Percentiles rank a stretch among this genome's conserved stretches.
These are phyloP conservation scores for Danaus plexippus DNA, from an alignment of 1,140 invertebrate species.

Conservation along the genomic window DNA sequence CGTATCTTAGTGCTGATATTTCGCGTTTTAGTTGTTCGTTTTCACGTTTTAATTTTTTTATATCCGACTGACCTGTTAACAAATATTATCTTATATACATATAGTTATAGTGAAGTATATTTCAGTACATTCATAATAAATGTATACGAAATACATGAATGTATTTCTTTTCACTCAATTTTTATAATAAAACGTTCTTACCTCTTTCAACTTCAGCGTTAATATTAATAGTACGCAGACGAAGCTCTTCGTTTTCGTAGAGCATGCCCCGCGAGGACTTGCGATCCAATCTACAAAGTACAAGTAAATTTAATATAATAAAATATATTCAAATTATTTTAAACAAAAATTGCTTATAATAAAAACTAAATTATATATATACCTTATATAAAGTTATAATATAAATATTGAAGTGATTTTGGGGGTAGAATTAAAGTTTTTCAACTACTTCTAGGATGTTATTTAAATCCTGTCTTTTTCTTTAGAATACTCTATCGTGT, in stretches of 20 bases:
- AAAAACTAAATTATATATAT: too few species aligned
- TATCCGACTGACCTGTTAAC: conserved; percentile 84
- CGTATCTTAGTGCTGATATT: conserved; percentile 88
- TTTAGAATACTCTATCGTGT: too few species aligned
- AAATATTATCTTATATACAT: background rate
- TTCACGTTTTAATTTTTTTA: conserved; percentile 88
- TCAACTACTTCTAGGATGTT: too few species aligned
- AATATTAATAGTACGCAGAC: conserved; percentile 90
- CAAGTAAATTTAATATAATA: background rate
- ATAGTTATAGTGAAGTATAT: too few species aligned
- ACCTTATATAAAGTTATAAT: background rate
- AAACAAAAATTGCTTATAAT: too few species aligned
- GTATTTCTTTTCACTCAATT: too few species aligned
- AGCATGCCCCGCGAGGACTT: conserved; percentile 90
- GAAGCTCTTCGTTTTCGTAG: conserved; percentile 93
- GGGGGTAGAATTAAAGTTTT: too few species aligned
- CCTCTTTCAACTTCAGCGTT: conserved; percentile 94
- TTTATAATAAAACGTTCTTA: conserved; percentile 32
- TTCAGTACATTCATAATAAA: too few species aligned
- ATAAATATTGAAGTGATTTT: background rate
- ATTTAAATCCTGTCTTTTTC: too few species aligned
- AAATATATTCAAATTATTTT: too few species aligned
- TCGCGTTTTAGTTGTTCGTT: conserved; percentile 89
- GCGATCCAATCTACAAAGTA: conserved; percentile 77
- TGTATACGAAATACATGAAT: too few species aligned